Conservation (phyloP, 2,113 vertebrate genomes). For the Artemisiospiza belli region DNA sequence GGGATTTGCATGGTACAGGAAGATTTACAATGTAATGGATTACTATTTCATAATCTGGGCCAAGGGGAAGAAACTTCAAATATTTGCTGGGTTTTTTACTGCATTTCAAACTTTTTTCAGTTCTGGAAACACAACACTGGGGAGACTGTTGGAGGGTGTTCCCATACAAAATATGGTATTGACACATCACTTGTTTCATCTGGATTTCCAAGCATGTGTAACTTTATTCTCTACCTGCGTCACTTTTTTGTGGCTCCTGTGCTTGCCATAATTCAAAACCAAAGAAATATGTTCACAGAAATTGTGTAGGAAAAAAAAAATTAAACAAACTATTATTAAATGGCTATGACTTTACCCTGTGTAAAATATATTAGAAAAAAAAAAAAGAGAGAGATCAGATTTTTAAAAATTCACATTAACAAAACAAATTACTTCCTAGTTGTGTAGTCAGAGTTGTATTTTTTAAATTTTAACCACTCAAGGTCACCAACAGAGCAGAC, state of each 20-base stretch:
- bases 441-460: conserved; percentile 75
- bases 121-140: background rate
- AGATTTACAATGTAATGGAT: conserved; percentile 65
- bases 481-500: background rate
- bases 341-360: conserved; percentile 74
- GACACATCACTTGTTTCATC: accelerated
- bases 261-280: conserved; percentile 63
- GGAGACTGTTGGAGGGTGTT: background rate
- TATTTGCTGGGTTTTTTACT: background rate
- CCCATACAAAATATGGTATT: background rate
- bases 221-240: conserved; percentile 82
- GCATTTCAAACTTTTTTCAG: background rate
- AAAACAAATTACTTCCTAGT: background rate
- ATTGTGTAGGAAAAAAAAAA: conserved; percentile 49
- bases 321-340: conserved; percentile 72
- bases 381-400: background rate
- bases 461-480: conserved; percentile 73
- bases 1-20: conserved; percentile 69
- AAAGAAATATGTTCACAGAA: conserved; percentile 70
- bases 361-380: conserved; percentile 74
- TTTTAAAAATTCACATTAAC: background rate
- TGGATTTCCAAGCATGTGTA: conserved; percentile 68
- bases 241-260: conserved; percentile 69
- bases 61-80: conserved; percentile 33
- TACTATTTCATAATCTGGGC: conserved; percentile 24